Evolutionary conservation across 2,113 vertebrate genomes (phyloP).

Genomic region (Sisor rabdophorus): DNA sequence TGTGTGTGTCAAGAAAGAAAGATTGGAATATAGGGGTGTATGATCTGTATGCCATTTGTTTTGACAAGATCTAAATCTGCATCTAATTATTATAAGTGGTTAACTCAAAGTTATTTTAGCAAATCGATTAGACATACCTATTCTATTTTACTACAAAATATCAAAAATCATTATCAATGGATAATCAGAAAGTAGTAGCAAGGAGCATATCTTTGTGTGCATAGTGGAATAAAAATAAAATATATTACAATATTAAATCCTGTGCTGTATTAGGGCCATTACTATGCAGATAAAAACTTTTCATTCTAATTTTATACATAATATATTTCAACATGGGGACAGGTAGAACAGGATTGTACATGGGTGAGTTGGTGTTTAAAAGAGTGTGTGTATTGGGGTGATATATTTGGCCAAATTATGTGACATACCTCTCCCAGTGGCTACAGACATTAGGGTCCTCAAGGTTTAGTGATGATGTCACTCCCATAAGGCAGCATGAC

Average conservation of each 20-base stretch:
- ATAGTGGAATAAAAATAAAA: no score
- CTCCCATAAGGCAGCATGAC: conserved; percentile 67
- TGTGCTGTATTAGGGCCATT: no score
- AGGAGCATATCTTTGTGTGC: background rate
- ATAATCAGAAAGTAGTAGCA: background rate
- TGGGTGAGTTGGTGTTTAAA: background rate
- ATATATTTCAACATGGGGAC: no score
- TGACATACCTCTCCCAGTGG: conserved; percentile 94
- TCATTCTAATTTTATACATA: no score
- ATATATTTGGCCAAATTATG: background rate
- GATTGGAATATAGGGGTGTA: background rate
- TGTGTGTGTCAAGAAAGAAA: background rate
- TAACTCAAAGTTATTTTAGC: background rate
- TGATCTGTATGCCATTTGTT: background rate
- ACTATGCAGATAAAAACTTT: no score
- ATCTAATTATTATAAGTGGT: background rate
- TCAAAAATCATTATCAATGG: background rate
- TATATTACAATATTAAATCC: no score
- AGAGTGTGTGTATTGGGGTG: background rate
- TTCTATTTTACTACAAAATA: background rate
- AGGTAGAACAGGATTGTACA: no score
- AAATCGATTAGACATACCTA: background rate
- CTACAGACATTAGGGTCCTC: conserved; percentile 99
- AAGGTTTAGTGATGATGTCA: conserved; percentile 78
- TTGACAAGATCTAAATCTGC: background rate